Base-by-base conservation (phyloP, 2,797 vertebrate genomes). In the Rhodeus uyekii region DNA sequence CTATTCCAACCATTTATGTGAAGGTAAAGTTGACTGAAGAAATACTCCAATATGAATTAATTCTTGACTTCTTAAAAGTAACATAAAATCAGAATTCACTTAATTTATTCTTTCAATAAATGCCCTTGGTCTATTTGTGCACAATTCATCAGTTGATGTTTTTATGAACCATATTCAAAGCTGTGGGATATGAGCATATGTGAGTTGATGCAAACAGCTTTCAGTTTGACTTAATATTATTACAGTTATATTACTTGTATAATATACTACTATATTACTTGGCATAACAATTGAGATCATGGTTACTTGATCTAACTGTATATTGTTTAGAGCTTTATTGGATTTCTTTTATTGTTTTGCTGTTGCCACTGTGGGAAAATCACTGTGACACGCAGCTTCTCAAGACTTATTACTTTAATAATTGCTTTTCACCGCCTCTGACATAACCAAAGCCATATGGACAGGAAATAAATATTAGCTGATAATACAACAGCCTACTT, bases 1-100 rank as follows among this genome's bases (percentile, higher is more conserved):
- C 91, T 83, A 94, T 95, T 90, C 95, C 95, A 29, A 89, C 94
- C 85, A 93, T 95, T 87, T 95, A 95, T 22, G 93, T 95, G 84
- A 95, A 95, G 94, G 95, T 95, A 87, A 86, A 88, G 5, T 16
- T 29, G 27, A 65, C 36, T 78, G 36, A 64, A 14, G 2, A 63
- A 46, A 58, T 38, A 50, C 5, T 27, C 7, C 13, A 27, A 58
- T 27, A 58, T 3, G 55, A 58, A 24, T 50, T 34, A 53, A n/a
- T 46, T 65, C 48, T n/a, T 53, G 38, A 24, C 32, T 27, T 63
- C 10, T 61, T 48, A 7, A 69, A n/a, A 10, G 2, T 39, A 72
- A 48, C 19, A 13, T 3, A 32, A 3, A 14, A 32, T 58, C 2
- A 14, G 38, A 22, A 76, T 44, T 8, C 0, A 63, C 19, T 12